phyloP scores from a whole-genome alignment of 2,888 invertebrate genomes.

The Metallyticus violacea region DNA sequence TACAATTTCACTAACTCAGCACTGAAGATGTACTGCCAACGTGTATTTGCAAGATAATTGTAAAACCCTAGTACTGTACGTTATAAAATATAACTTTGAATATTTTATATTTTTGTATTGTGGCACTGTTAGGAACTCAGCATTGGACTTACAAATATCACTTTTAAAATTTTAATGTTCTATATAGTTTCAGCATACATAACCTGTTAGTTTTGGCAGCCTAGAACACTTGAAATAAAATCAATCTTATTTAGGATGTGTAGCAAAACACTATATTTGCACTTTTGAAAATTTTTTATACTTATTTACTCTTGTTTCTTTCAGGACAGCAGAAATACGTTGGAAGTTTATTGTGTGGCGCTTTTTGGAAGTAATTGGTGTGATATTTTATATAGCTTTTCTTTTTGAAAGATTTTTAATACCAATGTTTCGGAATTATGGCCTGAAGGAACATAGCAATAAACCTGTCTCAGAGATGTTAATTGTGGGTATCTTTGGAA shows the following conservation, averaged over 20 bases:
- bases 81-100: no score
- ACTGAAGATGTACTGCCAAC: no score
- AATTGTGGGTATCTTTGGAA: conserved; percentile 58
- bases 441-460: conserved; percentile 41
- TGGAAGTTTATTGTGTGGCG: conserved; percentile 72
- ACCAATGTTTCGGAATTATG: conserved; percentile 65
- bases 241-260: no score
- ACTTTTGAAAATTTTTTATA: neutral
- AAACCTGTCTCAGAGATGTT: conserved; percentile 43
- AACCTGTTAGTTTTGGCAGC: no score
- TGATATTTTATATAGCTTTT: conserved; percentile 77
- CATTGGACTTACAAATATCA: no score
- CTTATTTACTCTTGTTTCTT: conserved; percentile 32
- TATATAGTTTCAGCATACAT: no score
- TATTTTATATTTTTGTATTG: no score
- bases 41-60: no score
- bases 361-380: conserved; percentile 72
- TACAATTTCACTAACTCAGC: no score
- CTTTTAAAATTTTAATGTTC: no score
- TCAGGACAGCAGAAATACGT: conserved; percentile 65
- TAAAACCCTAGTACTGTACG: no score
- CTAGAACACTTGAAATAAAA: neutral
- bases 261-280: neutral
- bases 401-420: conserved; percentile 74
- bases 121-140: no score